phyloP scores from a whole-genome alignment of 2,113 vertebrate genomes.

The Equus quagga region DNA sequence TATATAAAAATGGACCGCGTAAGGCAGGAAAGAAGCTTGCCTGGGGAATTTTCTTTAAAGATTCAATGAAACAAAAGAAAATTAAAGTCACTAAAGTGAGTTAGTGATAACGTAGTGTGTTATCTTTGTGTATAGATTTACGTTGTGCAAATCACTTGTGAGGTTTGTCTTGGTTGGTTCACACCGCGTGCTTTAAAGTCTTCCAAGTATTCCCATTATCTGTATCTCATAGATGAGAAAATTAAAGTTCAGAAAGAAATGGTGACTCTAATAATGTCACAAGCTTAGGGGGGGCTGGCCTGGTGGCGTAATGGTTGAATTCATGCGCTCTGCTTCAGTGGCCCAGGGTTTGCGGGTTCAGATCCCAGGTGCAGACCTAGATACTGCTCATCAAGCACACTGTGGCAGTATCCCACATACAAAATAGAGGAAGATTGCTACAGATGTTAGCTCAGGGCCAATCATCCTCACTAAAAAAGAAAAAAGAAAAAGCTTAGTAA shows the following conservation, averaged over 20 bases:
- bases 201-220: neutral
- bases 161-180: neutral
- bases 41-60: neutral
- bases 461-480: too few species aligned
- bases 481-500: neutral
- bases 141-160: neutral
- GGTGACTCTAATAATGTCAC: neutral
- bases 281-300: too few species aligned
- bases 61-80: constrained; percentile 20
- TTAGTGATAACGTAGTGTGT: neutral
- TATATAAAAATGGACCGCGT: neutral
- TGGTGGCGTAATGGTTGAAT: too few species aligned
- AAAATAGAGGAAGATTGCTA: too few species aligned
- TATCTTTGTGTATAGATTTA: neutral
- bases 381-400: too few species aligned
- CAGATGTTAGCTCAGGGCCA: too few species aligned
- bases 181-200: neutral
- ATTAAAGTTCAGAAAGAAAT: neutral
- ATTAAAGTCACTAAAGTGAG: neutral
- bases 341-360: too few species aligned
- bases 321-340: too few species aligned
- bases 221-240: neutral
- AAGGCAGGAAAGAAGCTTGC: neutral
- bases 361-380: too few species aligned
- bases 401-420: too few species aligned